Evolutionary conservation across 2,888 invertebrate genomes (phyloP).

Genomic region (Cryptocheilus praepositus): DNA sequence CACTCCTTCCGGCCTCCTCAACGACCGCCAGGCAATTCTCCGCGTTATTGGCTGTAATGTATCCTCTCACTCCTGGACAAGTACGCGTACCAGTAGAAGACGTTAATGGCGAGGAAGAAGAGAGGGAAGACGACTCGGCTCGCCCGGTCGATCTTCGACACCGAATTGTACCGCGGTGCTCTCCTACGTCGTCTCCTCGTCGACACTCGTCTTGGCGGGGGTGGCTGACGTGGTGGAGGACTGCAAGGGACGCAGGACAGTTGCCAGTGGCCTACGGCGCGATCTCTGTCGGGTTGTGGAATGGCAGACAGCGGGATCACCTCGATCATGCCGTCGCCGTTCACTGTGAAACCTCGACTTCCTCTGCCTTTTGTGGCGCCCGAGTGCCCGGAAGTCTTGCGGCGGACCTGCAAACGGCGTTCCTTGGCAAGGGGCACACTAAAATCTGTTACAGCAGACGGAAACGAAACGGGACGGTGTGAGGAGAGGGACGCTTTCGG

Average conservation of each 20-base stretch:
- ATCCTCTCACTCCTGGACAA: constrained; percentile 80
- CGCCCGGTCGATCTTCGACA: constrained; percentile 86
- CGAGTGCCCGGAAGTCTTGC: constrained; percentile 49
- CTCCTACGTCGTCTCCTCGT: constrained; percentile 72
- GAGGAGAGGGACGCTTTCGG: too few relatives aligned
- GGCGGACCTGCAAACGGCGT: constrained; percentile 41
- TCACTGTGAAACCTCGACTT: constrained; percentile 53
- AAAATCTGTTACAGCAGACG: too few relatives aligned
- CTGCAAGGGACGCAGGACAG: constrained; percentile 73
- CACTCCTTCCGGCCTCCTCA: too few relatives aligned
- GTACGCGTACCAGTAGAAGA: constrained; percentile 88
- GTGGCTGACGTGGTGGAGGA: constrained; percentile 33
- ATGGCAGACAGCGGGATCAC: constrained; percentile 81
- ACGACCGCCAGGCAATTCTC: too few relatives aligned
- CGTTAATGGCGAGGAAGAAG: constrained; percentile 84
- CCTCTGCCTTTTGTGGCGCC: constrained; percentile 10
- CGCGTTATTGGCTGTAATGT: constrained; percentile 52
- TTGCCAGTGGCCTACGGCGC: constrained; percentile 59
- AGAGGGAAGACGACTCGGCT: constrained; percentile 86
- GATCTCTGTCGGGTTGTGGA: constrained; percentile 75
- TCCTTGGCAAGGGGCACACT: not conserved
- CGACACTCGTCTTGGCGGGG: constrained; percentile 22
- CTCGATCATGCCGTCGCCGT: constrained; percentile 73
- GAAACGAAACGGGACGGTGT: too few relatives aligned
- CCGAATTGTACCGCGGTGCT: constrained; percentile 84